Conservation (phyloP, 2,113 vertebrate species). For the Ictalurus furcatus region DNA sequence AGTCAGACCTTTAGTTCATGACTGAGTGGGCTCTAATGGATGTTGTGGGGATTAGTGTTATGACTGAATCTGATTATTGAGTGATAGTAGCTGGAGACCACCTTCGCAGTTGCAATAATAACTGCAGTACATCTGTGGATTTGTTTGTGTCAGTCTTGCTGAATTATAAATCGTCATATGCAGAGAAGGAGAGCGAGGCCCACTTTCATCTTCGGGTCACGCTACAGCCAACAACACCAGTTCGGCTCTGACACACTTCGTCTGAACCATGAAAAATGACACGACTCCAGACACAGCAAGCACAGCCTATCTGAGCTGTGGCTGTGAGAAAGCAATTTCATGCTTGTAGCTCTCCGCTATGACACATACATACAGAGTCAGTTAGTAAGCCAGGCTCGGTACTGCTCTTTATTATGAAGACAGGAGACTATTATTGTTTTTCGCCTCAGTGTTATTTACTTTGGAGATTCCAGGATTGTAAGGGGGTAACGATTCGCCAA, state of each 20-base stretch:
- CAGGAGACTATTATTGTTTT: slow-evolving; percentile 25
- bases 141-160: background rate
- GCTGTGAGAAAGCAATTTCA: slow-evolving; percentile 47
- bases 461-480: background rate
- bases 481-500: background rate
- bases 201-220: slow-evolving; percentile 33
- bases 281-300: slow-evolving; percentile 41
- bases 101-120: background rate
- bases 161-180: background rate
- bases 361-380: slow-evolving; percentile 35
- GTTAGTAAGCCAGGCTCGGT: slow-evolving; percentile 21
- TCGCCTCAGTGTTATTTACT: background rate
- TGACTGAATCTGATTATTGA: background rate
- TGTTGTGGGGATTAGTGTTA: background rate
- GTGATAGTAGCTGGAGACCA: background rate
- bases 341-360: slow-evolving; percentile 35
- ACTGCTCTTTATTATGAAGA: slow-evolving; percentile 20
- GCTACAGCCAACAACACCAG: slow-evolving; percentile 7
- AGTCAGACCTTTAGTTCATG: background rate
- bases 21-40: background rate
- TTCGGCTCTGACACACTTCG: slow-evolving; percentile 27
- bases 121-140: background rate
- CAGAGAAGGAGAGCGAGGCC: background rate
- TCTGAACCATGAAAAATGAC: slow-evolving; percentile 39
- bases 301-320: slow-evolving; percentile 27